Base-by-base conservation (phyloP, 2,113 vertebrate species). In the Mustela lutreola region DNA sequence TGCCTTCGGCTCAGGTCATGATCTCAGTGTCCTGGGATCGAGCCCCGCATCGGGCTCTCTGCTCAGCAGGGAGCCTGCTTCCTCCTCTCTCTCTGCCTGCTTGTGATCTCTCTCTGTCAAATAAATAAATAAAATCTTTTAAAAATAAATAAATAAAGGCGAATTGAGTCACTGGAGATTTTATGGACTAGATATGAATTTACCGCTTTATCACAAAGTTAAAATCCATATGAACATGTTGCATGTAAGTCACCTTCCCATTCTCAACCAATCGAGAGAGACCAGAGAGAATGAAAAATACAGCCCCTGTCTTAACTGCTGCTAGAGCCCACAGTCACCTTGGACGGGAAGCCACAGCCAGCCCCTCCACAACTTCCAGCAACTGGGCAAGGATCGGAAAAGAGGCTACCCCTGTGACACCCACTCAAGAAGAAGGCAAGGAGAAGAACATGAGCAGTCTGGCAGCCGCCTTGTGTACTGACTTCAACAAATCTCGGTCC, bases 181-280 rank as follows among this genome's bases (percentile, higher is more conserved):
- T 94, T 53, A 79, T 4, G 86, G 56, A 67, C 19, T 6, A 2
- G 5, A 26, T 45, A 12, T 85, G 50, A 71, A 33, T 42, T 76
- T 60, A 53, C 36, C 19, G 48, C 36, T 85, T 86, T 83, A 48
- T 89, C 42, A 82, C n/a, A 67, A 82, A 9, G 58, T 39, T 67
- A 87, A 89, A 78, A 70, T 93, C 63, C 81, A 89, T 65, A 88
- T 33, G 83, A 70, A 65, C 16, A 28, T 1, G 14, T 21, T 86
- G 39, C 4, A 22, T 33, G 6, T 16, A 91, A 89, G 53, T 83
- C 16, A 93, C 8, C n/a, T 82, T 63, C 85, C 67, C 24, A 73
- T 86, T 78, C n/a, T 53, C 4, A 96, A 67, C 22, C 48, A 88
- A 78, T 86, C 50, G 95, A 33, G 36, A 89, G 58, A 31, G 39